Conservation (phyloP, 2,888 invertebrate species). For the Xanthorhoe designata region DNA sequence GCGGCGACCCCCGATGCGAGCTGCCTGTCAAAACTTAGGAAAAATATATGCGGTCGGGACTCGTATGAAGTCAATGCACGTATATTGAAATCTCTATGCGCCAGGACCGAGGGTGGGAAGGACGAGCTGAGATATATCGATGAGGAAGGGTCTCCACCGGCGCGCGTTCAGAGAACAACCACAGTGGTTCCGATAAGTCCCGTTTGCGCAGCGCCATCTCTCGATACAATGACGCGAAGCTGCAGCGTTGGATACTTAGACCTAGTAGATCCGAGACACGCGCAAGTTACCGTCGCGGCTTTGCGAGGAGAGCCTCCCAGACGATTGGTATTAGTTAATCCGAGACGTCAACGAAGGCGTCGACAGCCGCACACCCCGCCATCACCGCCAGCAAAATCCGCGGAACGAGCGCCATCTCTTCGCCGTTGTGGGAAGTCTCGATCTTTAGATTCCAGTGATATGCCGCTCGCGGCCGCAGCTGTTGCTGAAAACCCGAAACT, state of each 20-base stretch:
- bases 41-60: conserved; percentile 79
- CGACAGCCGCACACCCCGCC: conserved; percentile 61
- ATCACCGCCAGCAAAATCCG: conserved; percentile 52
- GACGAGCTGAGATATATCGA: conserved; percentile 90
- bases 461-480: conserved; percentile 86
- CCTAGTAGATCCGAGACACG: conserved; percentile 91
- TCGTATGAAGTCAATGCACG: conserved; percentile 76
- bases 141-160: conserved; percentile 83
- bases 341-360: conserved; percentile 72
- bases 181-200: conserved; percentile 89
- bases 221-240: conserved; percentile 91
- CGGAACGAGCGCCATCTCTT: conserved; percentile 77
- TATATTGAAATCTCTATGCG: conserved; percentile 76
- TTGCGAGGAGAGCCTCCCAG: conserved; percentile 91
- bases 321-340: conserved; percentile 90
- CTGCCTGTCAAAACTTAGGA: conserved; percentile 76
- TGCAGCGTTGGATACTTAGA: conserved; percentile 96
- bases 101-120: conserved; percentile 74
- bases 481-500: conserved; percentile 51
- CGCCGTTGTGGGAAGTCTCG: conserved; percentile 92
- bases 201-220: conserved; percentile 72
- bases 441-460: conserved; percentile 94
- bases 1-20: conserved; percentile 75
- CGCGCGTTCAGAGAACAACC: conserved; percentile 78
- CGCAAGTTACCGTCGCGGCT: conserved; percentile 89